Evolutionary conservation across 2,113 vertebrate species (phyloP), one percentile per base, ranked within the genome.

Genomic region (Eurypyga helias): DNA sequence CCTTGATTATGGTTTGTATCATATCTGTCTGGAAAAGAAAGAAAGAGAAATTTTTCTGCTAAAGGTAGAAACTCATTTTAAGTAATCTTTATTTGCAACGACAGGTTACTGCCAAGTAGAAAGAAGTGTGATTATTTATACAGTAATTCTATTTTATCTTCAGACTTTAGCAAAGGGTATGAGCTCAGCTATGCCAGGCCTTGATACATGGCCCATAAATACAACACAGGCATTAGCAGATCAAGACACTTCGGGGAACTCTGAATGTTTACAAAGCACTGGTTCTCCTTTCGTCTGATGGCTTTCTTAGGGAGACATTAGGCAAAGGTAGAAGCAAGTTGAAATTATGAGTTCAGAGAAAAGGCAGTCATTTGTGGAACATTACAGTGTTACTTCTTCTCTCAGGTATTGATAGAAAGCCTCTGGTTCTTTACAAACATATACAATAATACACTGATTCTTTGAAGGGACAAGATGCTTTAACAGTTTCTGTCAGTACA

Each of bases 271-370:
- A 8, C 14, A 75, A 43, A 81, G 9, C 6, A 3, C 26, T 28
- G 6, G 2, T 90, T 71, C 28, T 85, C 21, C 29, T 87, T 85
- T 84, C 8, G 4, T 78, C 26, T 49, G 16, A 15, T 38, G 20
- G 36, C 0, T 0, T 62, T 57, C 43, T 51, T 11, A 2, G 13
- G 19, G 2, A 83, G 1, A 79, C 2, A n/a, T 13, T 62, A 48
- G 11, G 85, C 31, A 18, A 58, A 8, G 5, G 8, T 17, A 58
- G 43, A 62, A 62, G 21, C 11, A 87, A 70, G 19, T 9, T 51
- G 20, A 90, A 89, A 67, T 48, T 46, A 55, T 21, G 13, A 45
- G 25, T 78, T 78, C 49, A 38, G 62, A 64, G 34, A 8, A 5
- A 73, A 77, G 13, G 1, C 8, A 29, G 76, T 67, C 62, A 12